Percentiles rank a stretch among this genome's conserved stretches.
phyloP scores from a whole-genome alignment of 2,113 vertebrate genomes.

The Pelobates fuscus region DNA sequence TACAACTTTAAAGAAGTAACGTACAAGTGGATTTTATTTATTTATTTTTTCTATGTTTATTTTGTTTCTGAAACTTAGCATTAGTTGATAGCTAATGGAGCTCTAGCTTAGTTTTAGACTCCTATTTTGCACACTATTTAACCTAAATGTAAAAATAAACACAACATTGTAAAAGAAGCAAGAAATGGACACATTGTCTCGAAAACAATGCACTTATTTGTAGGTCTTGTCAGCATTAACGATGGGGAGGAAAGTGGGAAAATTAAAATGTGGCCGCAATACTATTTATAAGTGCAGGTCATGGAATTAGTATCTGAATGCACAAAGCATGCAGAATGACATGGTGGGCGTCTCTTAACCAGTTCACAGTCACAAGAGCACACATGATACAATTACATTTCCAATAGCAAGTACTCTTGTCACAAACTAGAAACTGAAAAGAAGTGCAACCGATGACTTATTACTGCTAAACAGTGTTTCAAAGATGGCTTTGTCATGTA shows the following conservation, averaged over 20 bases:
- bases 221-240: neutral
- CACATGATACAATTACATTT: neutral
- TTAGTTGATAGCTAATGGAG: no score
- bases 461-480: no score
- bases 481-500: no score
- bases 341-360: constrained; percentile 18
- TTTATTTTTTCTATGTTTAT: no score
- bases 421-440: no score
- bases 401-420: no score
- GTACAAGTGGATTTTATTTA: no score
- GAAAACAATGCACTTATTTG: constrained; percentile 26
- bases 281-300: neutral
- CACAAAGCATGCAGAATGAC: constrained; percentile 14
- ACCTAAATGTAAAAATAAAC: neutral
- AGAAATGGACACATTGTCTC: constrained; percentile 29
- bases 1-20: no score
- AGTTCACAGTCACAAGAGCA: neutral
- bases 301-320: constrained; percentile 22
- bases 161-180: neutral
- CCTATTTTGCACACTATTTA: no score
- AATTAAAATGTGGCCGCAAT: neutral
- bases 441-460: no score
- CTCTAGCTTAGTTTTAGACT: no score
- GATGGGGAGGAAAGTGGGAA: constrained; percentile 19
- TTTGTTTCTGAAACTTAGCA: no score